A percentile compares a stretch with the other conserved stretches of the same genome.
Conservation (phyloP, 2,113 vertebrate species). For the Percopsis transmontana region DNA sequence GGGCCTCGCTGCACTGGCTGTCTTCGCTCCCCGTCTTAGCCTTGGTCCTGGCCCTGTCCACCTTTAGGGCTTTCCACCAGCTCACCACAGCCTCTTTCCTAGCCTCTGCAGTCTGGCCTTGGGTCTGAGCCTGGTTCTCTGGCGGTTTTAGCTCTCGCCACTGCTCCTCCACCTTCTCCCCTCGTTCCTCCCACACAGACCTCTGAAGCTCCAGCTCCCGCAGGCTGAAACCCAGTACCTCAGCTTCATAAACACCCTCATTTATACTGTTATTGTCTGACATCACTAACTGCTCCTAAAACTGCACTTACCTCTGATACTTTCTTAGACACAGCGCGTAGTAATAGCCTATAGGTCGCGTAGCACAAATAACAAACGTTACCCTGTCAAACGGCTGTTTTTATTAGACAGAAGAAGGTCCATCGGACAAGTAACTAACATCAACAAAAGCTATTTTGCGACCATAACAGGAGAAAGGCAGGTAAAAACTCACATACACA, state of each 20-base stretch:
- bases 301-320: slow-evolving; percentile 64
- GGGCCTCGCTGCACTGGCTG: slow-evolving; percentile 16
- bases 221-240: slow-evolving; percentile 70
- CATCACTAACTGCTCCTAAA: slow-evolving; percentile 65
- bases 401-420: slow-evolving; percentile 55
- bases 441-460: slow-evolving; percentile 47
- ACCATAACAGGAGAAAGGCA: slow-evolving; percentile 67
- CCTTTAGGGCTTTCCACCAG: slow-evolving; percentile 66
- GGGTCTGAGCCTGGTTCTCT: slow-evolving; percentile 26
- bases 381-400: slow-evolving; percentile 40
- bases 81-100: slow-evolving; percentile 66
- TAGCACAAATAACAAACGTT: slow-evolving; percentile 58
- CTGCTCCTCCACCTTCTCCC: slow-evolving; percentile 66
- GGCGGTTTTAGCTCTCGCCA: slow-evolving; percentile 58
- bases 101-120: slow-evolving; percentile 46
- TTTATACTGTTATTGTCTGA: slow-evolving; percentile 54
- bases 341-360: slow-evolving; percentile 35
- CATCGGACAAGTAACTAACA: slow-evolving; percentile 53
- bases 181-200: slow-evolving; percentile 66
- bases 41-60: slow-evolving; percentile 41
- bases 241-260: slow-evolving; percentile 65
- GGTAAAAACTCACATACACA: slow-evolving; percentile 73
- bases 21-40: slow-evolving; percentile 19
- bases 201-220: slow-evolving; percentile 73
- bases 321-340: slow-evolving; percentile 35